Conservation (phyloP, 1,140 invertebrate species). For the Micrasema minimum region DNA sequence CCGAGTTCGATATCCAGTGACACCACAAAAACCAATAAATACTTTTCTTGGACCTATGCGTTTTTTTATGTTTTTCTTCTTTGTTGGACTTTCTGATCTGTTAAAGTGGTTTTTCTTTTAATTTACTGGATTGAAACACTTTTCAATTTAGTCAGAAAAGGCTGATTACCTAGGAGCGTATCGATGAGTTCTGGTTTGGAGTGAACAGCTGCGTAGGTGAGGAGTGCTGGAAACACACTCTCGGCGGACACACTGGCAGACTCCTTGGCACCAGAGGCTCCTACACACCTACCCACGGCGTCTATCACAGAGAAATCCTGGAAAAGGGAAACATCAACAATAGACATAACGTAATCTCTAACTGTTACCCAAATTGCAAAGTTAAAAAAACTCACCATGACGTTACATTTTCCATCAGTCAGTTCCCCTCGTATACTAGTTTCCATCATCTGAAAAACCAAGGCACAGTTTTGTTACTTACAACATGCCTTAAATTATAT, state of each 20-base stretch:
- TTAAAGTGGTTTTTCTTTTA: no score
- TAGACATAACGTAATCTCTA: neutral
- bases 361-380: neutral
- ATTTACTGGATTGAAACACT: no score
- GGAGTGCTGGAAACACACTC: constrained; percentile 26
- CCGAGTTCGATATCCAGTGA: no score
- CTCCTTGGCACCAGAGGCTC: constrained; percentile 21
- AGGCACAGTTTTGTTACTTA: neutral
- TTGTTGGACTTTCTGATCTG: no score
- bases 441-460: constrained; percentile 76
- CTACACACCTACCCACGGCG: constrained; percentile 66
- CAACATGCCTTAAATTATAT: neutral
- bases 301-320: constrained; percentile 75
- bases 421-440: constrained; percentile 75
- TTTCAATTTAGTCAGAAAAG: no score
- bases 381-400: constrained; percentile 54
- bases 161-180: constrained; percentile 15
- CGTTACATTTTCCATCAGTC: constrained; percentile 57
- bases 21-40: no score
- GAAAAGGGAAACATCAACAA: constrained; percentile 39
- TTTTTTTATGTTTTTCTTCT: no score
- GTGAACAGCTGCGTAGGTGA: constrained; percentile 24
- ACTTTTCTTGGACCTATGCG: no score
- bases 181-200: constrained; percentile 32
- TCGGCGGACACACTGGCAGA: constrained; percentile 1